Evolutionary conservation across 1,140 invertebrate genomes (phyloP).

Genomic region (Bombus vancouverensis): DNA sequence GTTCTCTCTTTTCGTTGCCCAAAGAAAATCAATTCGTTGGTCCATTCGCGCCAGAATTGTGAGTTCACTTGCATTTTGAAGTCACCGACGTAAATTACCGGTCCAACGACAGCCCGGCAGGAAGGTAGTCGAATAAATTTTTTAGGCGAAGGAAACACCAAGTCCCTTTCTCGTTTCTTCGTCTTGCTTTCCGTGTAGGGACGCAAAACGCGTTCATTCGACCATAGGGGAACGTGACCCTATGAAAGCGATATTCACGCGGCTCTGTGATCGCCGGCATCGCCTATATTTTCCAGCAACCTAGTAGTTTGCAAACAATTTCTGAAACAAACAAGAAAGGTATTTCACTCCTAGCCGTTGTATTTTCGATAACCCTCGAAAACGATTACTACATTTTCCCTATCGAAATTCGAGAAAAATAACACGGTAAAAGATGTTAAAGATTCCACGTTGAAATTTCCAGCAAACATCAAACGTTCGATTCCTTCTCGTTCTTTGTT

Average conservation of each 20-base stretch:
- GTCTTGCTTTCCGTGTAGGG: conserved; percentile 8
- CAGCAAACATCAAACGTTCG: neutral
- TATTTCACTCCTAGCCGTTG: neutral
- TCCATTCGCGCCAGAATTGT: neutral
- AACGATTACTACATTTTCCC: neutral
- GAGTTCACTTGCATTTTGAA: conserved; percentile 17
- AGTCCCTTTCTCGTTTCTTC: conserved; percentile 16
- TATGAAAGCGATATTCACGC: conserved; percentile 59
- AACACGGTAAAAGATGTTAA: neutral
- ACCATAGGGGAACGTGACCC: conserved; percentile 59
- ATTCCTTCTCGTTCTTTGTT: neutral
- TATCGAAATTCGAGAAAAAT: conserved; percentile 1
- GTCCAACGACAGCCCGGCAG: neutral
- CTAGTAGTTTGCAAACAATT: conserved; percentile 47
- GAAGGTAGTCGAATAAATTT: conserved; percentile 28
- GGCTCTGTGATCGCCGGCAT: conserved; percentile 56
- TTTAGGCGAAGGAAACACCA: conserved; percentile 26
- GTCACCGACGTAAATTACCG: conserved; percentile 18
- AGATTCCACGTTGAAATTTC: neutral
- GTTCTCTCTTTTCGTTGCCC: neutral
- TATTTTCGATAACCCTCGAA: neutral
- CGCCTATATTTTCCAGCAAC: conserved; percentile 49
- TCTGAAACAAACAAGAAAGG: conserved; percentile 41
- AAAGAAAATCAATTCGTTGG: conserved; percentile 9
- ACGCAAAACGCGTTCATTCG: conserved; percentile 51